These are phyloP conservation scores for Lepidostoma basale DNA, from an alignment of 1,140 invertebrate genomes.

Conservation along the genomic window DNA sequence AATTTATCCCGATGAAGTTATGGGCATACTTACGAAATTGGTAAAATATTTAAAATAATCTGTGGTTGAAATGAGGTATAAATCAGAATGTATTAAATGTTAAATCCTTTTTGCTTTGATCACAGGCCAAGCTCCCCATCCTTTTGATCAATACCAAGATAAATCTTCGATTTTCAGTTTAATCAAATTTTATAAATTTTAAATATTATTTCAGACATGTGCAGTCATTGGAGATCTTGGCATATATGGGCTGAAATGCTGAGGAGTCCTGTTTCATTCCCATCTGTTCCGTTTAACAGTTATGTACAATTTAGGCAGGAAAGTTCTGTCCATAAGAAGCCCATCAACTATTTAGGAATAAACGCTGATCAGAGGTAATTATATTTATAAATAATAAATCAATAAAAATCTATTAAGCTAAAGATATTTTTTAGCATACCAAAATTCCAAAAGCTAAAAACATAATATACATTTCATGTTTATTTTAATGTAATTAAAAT, in stretches of 20 bases:
- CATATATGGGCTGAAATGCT: constrained; percentile 66
- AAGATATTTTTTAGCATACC: not conserved
- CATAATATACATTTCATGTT: not conserved
- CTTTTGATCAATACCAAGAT: too few relatives aligned
- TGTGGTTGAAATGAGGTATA: not conserved
- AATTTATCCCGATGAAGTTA: not conserved
- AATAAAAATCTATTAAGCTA: not conserved
- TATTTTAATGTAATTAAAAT: too few relatives aligned
- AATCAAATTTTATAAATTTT: not conserved
- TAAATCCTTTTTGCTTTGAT: too few relatives aligned
- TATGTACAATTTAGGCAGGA: constrained; percentile 53
- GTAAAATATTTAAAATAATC: not conserved
- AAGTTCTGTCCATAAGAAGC: constrained; percentile 24
- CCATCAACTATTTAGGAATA: constrained; percentile 51
- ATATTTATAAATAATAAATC: too few relatives aligned
- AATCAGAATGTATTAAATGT: not conserved
- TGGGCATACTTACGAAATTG: constrained; percentile 36
- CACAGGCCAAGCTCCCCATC: too few relatives aligned
- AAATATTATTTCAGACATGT: constrained; percentile 64
- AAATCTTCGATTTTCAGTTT: too few relatives aligned
- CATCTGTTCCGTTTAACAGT: constrained; percentile 52
- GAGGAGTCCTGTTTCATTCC: constrained; percentile 53
- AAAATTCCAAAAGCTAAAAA: not conserved
- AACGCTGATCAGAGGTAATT: constrained; percentile 51
- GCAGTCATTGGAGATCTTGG: constrained; percentile 71